A percentile compares a stretch with the other conserved stretches of the same genome.
These are phyloP conservation scores for Notechis scutatus DNA, from an alignment of 2,113 vertebrate species.

Conservation along the genomic window DNA sequence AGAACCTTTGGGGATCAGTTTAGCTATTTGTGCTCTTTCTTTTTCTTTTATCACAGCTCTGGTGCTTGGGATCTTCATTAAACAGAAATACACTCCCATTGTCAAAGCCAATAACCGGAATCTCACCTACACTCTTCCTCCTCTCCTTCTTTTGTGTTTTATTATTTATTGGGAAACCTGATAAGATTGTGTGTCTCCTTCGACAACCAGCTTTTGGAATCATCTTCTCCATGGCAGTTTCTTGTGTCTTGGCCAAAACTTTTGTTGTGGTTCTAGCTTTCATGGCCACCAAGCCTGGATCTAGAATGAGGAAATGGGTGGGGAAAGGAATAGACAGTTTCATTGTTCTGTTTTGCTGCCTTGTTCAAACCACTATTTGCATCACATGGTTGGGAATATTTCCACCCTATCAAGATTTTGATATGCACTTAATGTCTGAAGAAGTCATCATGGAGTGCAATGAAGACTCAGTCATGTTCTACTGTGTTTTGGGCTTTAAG, in stretches of 20 bases:
- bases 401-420: background rate
- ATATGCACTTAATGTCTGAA: background rate
- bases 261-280: background rate
- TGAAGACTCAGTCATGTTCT: background rate
- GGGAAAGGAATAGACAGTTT: background rate
- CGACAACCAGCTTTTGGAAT: background rate
- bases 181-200: background rate
- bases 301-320: background rate
- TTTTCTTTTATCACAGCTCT: background rate
- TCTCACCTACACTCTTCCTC: background rate
- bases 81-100: background rate
- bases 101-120: constrained; percentile 1
- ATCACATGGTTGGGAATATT: background rate
- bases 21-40: background rate
- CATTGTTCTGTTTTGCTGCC: background rate
- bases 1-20: background rate
- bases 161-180: background rate
- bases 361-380: background rate
- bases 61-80: background rate
- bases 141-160: background rate
- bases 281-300: constrained; percentile 5
- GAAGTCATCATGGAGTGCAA: background rate
- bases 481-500: background rate
- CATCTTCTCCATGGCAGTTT: constrained; percentile 7
- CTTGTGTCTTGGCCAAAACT: constrained; percentile 12